Percentiles rank a stretch among this genome's conserved stretches.
phyloP scores from a whole-genome alignment of 1,140 invertebrate genomes.

The Danaus plexippus region DNA sequence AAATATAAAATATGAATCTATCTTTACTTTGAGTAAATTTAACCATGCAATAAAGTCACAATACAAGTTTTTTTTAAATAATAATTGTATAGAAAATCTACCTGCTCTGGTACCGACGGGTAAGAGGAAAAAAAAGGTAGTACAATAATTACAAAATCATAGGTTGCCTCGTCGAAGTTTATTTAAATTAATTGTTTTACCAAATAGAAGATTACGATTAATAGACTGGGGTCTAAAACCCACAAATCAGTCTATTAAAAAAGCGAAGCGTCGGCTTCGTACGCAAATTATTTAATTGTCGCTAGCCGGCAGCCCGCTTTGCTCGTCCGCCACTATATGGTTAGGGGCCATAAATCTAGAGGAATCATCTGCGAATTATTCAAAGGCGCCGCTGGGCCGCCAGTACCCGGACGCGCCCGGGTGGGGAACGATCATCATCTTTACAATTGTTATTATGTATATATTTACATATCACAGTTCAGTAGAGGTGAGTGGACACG shows the following conservation, averaged over 20 bases:
- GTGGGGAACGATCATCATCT: conserved; percentile 24
- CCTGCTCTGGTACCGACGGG: neutral
- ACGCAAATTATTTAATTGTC: conserved; percentile 67
- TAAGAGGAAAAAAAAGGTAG: conserved; percentile 8
- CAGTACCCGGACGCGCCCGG: conserved; percentile 24
- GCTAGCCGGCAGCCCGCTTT: conserved; percentile 20
- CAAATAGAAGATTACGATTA: conserved; percentile 20
- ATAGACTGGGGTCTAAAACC: conserved; percentile 26
- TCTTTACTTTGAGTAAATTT: neutral
- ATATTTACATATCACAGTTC: too few relatives aligned
- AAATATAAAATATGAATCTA: too few relatives aligned
- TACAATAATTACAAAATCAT: conserved; percentile 13
- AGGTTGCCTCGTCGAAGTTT: conserved; percentile 12
- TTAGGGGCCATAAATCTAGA: conserved; percentile 63
- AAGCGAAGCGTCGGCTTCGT: conserved; percentile 27
- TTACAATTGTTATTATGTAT: conserved; percentile 33
- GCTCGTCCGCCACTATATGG: conserved; percentile 36
- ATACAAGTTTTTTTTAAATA: too few relatives aligned
- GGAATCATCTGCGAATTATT: conserved; percentile 56
- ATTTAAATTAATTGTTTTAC: conserved; percentile 7
- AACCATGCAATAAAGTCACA: neutral
- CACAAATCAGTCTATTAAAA: conserved; percentile 31
- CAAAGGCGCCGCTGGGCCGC: conserved; percentile 55
- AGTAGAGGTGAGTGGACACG: too few relatives aligned
- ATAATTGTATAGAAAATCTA: neutral